phyloP scores from a whole-genome alignment of 2,888 invertebrate genomes.

The Synanthedon vespiformis region DNA sequence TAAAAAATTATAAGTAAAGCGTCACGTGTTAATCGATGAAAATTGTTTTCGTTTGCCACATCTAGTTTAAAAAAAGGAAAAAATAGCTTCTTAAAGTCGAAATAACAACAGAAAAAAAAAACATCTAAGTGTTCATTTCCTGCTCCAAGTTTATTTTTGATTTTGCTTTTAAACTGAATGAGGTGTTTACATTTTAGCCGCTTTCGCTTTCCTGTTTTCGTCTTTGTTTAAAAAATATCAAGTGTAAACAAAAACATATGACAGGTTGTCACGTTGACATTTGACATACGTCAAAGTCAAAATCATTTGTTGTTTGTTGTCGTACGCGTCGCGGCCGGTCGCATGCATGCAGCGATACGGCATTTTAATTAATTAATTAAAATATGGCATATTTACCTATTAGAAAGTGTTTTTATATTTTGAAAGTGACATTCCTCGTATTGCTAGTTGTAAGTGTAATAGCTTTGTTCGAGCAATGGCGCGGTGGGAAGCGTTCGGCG shows the following conservation, averaged over 20 bases:
- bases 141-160: no score
- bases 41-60: no score
- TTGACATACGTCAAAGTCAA: no score
- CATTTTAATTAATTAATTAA: constrained; percentile 6
- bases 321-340: constrained; percentile 24
- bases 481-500: constrained; percentile 42
- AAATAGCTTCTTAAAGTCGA: no score
- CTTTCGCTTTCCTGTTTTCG: constrained; percentile 26
- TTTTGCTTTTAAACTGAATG: constrained; percentile 13
- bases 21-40: no score
- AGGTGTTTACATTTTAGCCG: constrained; percentile 72
- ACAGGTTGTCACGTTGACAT: constrained; percentile 13
- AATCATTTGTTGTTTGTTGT: no score
- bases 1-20: no score
- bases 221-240: constrained; percentile 33
- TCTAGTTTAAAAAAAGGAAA: no score
- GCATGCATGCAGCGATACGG: constrained; percentile 14
- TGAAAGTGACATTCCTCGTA: constrained; percentile 36
- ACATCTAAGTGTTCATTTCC: no score
- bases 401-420: constrained; percentile 49
- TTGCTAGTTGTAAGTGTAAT: constrained; percentile 42
- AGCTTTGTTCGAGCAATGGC: constrained; percentile 51
- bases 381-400: constrained; percentile 47
- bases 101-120: no score
- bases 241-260: constrained; percentile 36